Base-by-base conservation (phyloP, 2,113 vertebrate species). In the Tyrannus savana region DNA sequence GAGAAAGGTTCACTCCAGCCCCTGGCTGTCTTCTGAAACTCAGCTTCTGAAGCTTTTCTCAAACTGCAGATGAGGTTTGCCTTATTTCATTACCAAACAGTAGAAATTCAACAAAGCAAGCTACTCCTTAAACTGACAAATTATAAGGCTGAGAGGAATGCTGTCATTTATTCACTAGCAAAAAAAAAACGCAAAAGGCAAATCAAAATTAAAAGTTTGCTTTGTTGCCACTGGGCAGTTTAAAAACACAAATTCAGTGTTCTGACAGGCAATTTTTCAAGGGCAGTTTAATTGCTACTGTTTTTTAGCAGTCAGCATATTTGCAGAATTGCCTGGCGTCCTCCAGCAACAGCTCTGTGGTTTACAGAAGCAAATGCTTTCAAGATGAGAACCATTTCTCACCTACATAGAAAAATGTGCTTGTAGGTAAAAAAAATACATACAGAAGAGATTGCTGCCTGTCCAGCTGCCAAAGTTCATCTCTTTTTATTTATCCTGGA, bases 391-490 rank as follows among this genome's bases (percentile, higher is more conserved):
- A 64, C 68, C 95, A 97, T 97, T 97, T 93, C 96, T 96, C 96
- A 97, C 96, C 93, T 96, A 97, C 69, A 79, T 8, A 95, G 53
- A 82, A 97, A 95, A 97, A 96, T 94, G 76, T 58, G 42, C 69
- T 81, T 30, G 23, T 27, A 63, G 87, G 47, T 64, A 4, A 56
- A 64, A 71, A 77, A 73, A 87, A 44, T 62, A 42, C 2, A 5
- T 3, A 46, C 47, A 84, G 9, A 22, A 84, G 37, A 66, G 47
- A 33, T 8, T 17, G 24, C 14, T 87, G 50, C 19, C 16, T 23
- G 27, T 56, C 44, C 49, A 90, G 27, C 60, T 88, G 35, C 39
- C 7, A 28, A 52, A 83, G 30, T 49, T 84, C 2, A 33, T 62
- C 9, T 76, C 53, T 53, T 72, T 75, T 69, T 42, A n/a, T 33